Percentiles rank a stretch among this genome's conserved stretches.
Evolutionary conservation across 2,888 invertebrate genomes (phyloP).

Genomic region (Augochlorella aurata): DNA sequence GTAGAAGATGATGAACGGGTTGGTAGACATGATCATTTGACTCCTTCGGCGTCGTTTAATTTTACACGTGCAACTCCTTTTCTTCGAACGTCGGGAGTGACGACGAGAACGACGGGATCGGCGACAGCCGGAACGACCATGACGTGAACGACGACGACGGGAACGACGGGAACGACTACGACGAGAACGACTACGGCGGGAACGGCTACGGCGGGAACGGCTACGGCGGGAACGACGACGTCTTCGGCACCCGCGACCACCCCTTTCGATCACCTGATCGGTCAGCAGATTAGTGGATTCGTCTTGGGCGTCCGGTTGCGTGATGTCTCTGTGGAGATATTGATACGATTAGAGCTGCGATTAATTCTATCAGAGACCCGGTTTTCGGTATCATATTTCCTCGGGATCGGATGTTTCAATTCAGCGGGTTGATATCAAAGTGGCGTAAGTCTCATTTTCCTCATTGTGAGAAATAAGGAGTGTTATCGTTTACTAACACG

Average conservation of each 20-base stretch:
- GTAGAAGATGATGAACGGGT: slow-evolving; percentile 75
- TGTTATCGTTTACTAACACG: too few relatives aligned
- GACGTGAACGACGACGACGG: background rate
- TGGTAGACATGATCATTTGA: slow-evolving; percentile 52
- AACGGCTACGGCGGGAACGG: background rate
- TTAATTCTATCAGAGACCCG: too few relatives aligned
- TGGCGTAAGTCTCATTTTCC: too few relatives aligned
- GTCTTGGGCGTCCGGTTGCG: background rate
- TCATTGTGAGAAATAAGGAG: too few relatives aligned
- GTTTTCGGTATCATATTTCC: background rate
- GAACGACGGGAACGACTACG: background rate
- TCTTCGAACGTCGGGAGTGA: background rate
- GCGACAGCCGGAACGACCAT: background rate
- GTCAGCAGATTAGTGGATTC: background rate
- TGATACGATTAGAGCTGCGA: background rate
- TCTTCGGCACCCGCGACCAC: background rate
- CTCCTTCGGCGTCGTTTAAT: slow-evolving; percentile 20
- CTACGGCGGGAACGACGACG: background rate
- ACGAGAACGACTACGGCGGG: background rate
- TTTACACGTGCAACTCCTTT: slow-evolving; percentile 39
- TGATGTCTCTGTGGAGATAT: slow-evolving; percentile 12
- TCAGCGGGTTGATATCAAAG: background rate
- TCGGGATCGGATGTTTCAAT: background rate
- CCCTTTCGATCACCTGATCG: slow-evolving; percentile 2
- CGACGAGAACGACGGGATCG: background rate